A percentile compares a stretch with the other conserved stretches of the same genome.
Evolutionary conservation across 2,113 vertebrate species (phyloP).

Genomic region (Atrichornis clamosus): DNA sequence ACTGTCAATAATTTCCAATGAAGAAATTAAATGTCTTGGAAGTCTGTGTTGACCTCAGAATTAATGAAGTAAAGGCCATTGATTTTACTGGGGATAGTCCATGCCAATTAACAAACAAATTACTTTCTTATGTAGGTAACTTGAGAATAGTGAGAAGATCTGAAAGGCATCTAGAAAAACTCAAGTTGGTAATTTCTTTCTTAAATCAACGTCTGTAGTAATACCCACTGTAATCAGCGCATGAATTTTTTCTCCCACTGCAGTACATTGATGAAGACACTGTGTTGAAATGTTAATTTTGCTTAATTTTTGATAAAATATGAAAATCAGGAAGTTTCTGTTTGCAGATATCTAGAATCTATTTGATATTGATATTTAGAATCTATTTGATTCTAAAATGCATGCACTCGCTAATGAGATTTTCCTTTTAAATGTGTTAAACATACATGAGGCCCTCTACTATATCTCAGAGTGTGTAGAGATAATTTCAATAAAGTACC

Average conservation of each 20-base stretch:
- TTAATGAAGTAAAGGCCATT: background rate
- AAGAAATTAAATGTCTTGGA: slow-evolving; percentile 26
- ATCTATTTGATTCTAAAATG: background rate
- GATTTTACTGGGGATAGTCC: background rate
- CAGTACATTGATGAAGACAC: background rate
- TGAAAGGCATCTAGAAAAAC: background rate
- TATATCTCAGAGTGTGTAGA: background rate
- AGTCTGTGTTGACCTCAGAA: slow-evolving; percentile 14
- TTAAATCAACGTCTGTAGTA: background rate
- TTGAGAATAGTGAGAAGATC: background rate
- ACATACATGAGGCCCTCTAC: background rate
- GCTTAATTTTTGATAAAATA: background rate
- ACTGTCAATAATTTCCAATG: slow-evolving; percentile 3
- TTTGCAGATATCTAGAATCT: background rate
- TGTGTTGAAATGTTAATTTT: background rate
- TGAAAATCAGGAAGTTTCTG: background rate
- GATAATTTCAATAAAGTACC: background rate
- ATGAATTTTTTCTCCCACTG: background rate
- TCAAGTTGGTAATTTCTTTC: background rate
- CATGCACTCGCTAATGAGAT: background rate
- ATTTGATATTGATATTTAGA: background rate
- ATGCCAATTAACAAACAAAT: slow-evolving; percentile 34
- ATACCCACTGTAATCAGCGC: background rate
- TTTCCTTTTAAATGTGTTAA: background rate
- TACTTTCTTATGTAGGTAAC: background rate